These are phyloP conservation scores for Smittia sp. DNA, from an alignment of 2,888 invertebrate genomes.

Conservation along the genomic window DNA sequence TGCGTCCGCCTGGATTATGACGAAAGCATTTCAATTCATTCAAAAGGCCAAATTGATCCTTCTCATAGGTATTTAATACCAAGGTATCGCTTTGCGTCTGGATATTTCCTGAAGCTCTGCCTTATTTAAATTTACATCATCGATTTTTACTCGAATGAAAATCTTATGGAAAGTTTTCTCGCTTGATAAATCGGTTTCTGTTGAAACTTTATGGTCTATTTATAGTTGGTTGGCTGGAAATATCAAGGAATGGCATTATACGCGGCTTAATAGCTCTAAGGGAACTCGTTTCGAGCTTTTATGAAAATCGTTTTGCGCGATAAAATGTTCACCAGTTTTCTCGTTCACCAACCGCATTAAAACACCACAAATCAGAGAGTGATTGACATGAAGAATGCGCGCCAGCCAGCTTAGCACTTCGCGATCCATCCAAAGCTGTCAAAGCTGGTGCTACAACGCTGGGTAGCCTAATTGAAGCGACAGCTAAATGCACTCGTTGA, in stretches of 20 bases:
- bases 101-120: too few relatives aligned
- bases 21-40: too few relatives aligned
- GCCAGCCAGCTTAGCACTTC: neutral
- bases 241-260: slow-evolving; percentile 17
- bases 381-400: neutral
- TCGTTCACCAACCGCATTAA: too few relatives aligned
- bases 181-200: slow-evolving; percentile 1
- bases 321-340: neutral
- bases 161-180: neutral
- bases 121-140: slow-evolving; percentile 33
- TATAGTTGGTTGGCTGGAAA: neutral
- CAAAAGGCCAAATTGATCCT: too few relatives aligned
- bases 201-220: slow-evolving; percentile 29
- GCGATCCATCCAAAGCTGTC: neutral
- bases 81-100: too few relatives aligned
- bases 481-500: neutral
- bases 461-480: neutral
- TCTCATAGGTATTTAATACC: too few relatives aligned
- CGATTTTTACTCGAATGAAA: slow-evolving; percentile 33
- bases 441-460: neutral
- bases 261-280: neutral
- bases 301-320: neutral
- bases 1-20: neutral
- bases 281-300: too few relatives aligned
- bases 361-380: neutral